Conservation (phyloP, 2,113 vertebrate species). For the Collichthys lucidus region DNA sequence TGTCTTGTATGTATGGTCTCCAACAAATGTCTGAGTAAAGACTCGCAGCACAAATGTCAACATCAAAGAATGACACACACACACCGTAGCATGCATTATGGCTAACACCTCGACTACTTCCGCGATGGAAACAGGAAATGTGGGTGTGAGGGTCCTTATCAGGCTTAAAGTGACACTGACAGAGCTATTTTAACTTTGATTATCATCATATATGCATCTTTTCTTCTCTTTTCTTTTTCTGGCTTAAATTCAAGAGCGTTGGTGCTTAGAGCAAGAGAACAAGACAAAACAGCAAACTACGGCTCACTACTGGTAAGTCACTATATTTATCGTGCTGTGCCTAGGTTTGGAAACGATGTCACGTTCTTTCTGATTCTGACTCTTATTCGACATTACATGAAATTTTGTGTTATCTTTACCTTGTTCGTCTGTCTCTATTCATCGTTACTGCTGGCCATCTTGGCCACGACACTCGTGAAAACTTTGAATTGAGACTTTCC, state of each 20-base stretch:
- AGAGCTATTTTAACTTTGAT: neutral
- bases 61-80: neutral
- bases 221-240: neutral
- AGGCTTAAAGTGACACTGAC: neutral
- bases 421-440: neutral
- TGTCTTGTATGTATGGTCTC: neutral
- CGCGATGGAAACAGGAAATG: neutral
- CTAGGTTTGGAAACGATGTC: neutral
- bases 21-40: neutral
- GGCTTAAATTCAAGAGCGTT: neutral
- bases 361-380: accelerated
- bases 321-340: neutral
- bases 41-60: no score
- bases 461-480: neutral
- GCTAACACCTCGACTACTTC: constrained; percentile 3
- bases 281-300: neutral
- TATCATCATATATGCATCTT: neutral
- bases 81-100: no score
- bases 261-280: accelerated
- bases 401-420: neutral
- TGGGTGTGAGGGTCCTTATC: neutral
- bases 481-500: neutral
- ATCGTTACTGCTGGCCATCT: neutral
- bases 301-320: constrained; percentile 32
- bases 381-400: neutral